Base-by-base conservation (phyloP, 2,113 vertebrate species). In the Corynorhinus townsendii region DNA sequence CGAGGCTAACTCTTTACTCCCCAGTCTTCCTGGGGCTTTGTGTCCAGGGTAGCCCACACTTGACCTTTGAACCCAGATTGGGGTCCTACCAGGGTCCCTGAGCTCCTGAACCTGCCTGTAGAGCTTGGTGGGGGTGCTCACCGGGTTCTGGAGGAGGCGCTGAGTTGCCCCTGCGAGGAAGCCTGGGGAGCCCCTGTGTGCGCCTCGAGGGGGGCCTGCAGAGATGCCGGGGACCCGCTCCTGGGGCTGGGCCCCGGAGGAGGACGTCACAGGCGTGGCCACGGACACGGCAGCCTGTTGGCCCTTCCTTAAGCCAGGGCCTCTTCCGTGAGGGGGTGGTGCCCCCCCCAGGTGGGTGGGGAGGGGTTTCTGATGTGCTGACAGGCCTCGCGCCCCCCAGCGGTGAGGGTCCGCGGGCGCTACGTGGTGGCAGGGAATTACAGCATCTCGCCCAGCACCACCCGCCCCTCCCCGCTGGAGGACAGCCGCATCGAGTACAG, bases 391-490 rank as follows among this genome's bases (percentile, higher is more conserved):
- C 16, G 69, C 40, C 7, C 33, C 30, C 72, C 52, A 99, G 99
- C 99, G 35, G 98, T 99, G 95, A 97, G 97, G 93, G 90, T 99
- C 15, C 98, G 97, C 71, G 98, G 98, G 56, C 96, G 30, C 66
- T 99, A 99, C 7, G 59, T 99, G 2, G 98, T 99, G 89, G 98
- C 99, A 0, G 99, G 99, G 52, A 97, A 64, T 12, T 98, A 97
- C 1, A 98, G 87, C 83, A 98, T 99, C 76, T 99, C 99, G 0
- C 54, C 98, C 84, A 99, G 98, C 95, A 96, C 96, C 95, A 99
- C 98, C n/a, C 97, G 99, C 90, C 99, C 99, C 0, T 99, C 99
- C 2, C 93, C 96, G 7, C 97, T 99, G 98, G 99, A 99, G 96
- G 99, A 99, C 83, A 95, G 96, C 30, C 97, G 86, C 7, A 38